Evolutionary conservation across 2,113 vertebrate species (phyloP).

Genomic region (Forbesichthys papilliferus): DNA sequence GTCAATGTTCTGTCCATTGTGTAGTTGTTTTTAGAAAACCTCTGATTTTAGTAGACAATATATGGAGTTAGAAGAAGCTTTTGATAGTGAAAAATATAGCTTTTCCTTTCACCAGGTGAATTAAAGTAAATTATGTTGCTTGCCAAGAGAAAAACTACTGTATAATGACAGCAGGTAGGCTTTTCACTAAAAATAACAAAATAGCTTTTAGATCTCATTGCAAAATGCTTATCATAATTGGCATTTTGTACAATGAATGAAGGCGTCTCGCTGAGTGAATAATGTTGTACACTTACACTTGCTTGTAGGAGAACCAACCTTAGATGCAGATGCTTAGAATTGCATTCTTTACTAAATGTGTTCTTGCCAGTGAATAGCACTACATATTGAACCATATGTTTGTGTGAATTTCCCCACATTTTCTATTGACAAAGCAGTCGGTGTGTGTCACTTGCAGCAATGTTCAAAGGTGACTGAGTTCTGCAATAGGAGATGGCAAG

Average conservation of each 20-base stretch:
- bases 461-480: constrained; percentile 28
- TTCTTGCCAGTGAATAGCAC: background rate
- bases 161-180: constrained; percentile 27
- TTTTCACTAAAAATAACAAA: constrained; percentile 38
- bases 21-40: constrained; percentile 7
- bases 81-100: no score
- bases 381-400: no score
- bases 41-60: constrained; percentile 16
- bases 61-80: constrained; percentile 2
- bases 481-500: constrained; percentile 26
- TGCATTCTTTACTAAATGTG: background rate
- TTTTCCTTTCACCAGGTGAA: no score
- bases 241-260: constrained; percentile 12
- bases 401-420: background rate
- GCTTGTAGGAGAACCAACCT: background rate
- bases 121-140: no score
- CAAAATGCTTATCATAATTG: constrained; percentile 38
- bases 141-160: background rate
- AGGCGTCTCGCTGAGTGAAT: constrained; percentile 5
- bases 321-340: background rate
- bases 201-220: constrained; percentile 34
- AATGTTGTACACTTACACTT: constrained; percentile 1
- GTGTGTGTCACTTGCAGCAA: constrained; percentile 1
- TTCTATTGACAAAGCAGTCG: constrained; percentile 1
- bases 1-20: background rate